Evolutionary conservation across 1,140 invertebrate genomes (phyloP).

Genomic region (Dufourea novaeangliae): DNA sequence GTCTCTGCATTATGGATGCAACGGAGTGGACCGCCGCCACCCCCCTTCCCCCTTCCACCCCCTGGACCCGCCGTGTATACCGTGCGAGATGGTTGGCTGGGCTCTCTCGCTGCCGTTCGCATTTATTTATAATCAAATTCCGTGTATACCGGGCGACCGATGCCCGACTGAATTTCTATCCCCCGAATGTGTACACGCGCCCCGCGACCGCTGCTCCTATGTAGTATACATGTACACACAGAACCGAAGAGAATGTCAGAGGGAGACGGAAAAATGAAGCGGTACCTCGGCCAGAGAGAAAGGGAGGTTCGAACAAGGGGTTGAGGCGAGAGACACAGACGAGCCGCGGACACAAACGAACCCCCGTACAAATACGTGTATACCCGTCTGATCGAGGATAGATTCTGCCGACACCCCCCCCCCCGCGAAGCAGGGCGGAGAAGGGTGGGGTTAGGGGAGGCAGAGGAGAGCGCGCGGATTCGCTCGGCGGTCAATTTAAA

Average conservation of each 20-base stretch:
- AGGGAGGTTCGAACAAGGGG: constrained; percentile 27
- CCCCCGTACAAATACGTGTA: constrained; percentile 50
- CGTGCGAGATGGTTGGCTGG: constrained; percentile 63
- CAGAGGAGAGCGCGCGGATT: constrained; percentile 69
- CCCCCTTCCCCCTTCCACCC: constrained; percentile 33
- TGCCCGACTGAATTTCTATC: constrained; percentile 78
- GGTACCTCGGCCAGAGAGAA: constrained; percentile 4
- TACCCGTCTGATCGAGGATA: constrained; percentile 56
- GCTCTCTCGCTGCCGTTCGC: constrained; percentile 68
- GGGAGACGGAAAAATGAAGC: constrained; percentile 39
- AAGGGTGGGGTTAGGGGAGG: not conserved
- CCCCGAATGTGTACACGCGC: constrained; percentile 65
- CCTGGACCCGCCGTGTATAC: constrained; percentile 50
- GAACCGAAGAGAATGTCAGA: constrained; percentile 26
- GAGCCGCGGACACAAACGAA: constrained; percentile 38
- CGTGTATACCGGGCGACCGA: constrained; percentile 76
- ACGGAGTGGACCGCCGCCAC: constrained; percentile 74
- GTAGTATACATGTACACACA: too few species aligned
- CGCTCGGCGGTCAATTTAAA: constrained; percentile 81
- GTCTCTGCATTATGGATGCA: constrained; percentile 80
- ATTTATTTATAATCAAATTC: constrained; percentile 83
- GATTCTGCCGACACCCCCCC: constrained; percentile 53
- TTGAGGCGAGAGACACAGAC: constrained; percentile 6
- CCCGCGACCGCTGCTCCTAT: constrained; percentile 47
- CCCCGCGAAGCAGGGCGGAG: too few species aligned